Evolutionary conservation across 2,888 invertebrate genomes (phyloP).

Genomic region (Sisyra terminalis): DNA sequence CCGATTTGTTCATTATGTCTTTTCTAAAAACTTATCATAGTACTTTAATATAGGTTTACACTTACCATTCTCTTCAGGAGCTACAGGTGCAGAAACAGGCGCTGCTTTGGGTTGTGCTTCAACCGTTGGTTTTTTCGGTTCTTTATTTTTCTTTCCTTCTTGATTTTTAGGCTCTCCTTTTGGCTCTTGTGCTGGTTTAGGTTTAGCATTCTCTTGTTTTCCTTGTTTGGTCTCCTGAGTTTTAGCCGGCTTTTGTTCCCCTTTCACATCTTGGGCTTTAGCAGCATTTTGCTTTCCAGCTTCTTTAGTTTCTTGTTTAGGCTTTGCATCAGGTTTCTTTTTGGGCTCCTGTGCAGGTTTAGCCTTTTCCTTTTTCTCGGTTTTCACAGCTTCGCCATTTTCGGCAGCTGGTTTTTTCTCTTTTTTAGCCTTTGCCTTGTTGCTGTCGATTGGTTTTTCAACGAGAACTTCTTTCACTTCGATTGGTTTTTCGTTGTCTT

Average conservation of each 20-base stretch:
- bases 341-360: not conserved
- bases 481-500: conserved; percentile 16
- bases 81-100: too few relatives aligned
- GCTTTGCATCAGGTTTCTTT: not conserved
- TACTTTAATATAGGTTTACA: too few relatives aligned
- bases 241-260: not conserved
- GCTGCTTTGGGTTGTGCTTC: too few relatives aligned
- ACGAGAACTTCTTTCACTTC: conserved; percentile 21
- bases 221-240: not conserved
- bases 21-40: too few relatives aligned
- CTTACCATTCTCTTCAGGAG: too few relatives aligned
- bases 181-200: conserved; percentile 2
- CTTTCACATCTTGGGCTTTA: not conserved
- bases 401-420: conserved; percentile 8
- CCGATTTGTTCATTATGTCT: too few relatives aligned
- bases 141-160: conserved; percentile 12
- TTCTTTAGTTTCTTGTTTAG: not conserved
- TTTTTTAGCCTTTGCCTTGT: conserved; percentile 8
- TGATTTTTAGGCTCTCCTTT: conserved; percentile 15
- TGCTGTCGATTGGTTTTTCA: conserved; percentile 9
- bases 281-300: not conserved
- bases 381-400: conserved; percentile 1
- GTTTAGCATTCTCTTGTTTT: conserved; percentile 5
- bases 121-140: too few relatives aligned
- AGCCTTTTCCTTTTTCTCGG: not conserved